phyloP scores from a whole-genome alignment of 1,140 invertebrate species.

The Bombus confusus region DNA sequence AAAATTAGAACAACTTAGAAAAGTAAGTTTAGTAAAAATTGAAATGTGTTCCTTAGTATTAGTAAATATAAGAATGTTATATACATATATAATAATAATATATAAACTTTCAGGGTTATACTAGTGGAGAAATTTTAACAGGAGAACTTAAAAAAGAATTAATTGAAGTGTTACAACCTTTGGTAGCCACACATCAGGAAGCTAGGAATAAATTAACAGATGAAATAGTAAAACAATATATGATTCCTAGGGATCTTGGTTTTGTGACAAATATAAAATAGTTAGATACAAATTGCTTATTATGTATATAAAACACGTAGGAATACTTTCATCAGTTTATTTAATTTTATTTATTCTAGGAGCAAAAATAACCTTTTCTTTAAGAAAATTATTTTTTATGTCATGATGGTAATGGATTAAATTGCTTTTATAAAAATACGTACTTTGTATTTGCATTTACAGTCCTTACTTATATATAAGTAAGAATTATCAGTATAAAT shows the following conservation, averaged over 20 bases:
- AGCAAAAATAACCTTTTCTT: conserved; percentile 10
- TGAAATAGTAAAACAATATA: conserved; percentile 92
- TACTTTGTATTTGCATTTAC: neutral
- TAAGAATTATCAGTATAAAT: neutral
- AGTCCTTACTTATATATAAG: neutral
- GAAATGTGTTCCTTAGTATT: neutral
- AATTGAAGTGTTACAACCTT: conserved; percentile 88
- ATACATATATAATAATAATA: neutral
- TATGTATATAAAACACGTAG: conserved; percentile 20
- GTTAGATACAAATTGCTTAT: neutral
- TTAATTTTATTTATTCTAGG: conserved; percentile 61
- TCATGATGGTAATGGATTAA: conserved; percentile 38
- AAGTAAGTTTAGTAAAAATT: conserved; percentile 81
- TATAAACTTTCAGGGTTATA: conserved; percentile 87
- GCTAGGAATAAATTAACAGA: conserved; percentile 92
- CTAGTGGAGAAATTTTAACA: conserved; percentile 94
- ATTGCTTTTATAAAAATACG: conserved; percentile 50
- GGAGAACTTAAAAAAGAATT: conserved; percentile 97
- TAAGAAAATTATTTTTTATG: conserved; percentile 20
- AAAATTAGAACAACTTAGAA: conserved; percentile 90
- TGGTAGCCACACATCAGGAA: conserved; percentile 93
- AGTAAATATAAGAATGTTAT: neutral
- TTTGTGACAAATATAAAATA: conserved; percentile 74
- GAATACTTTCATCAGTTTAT: conserved; percentile 24
- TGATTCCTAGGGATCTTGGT: conserved; percentile 91